These are phyloP conservation scores for Megastigmus dorsalis DNA, from an alignment of 2,888 invertebrate species.

Conservation along the genomic window DNA sequence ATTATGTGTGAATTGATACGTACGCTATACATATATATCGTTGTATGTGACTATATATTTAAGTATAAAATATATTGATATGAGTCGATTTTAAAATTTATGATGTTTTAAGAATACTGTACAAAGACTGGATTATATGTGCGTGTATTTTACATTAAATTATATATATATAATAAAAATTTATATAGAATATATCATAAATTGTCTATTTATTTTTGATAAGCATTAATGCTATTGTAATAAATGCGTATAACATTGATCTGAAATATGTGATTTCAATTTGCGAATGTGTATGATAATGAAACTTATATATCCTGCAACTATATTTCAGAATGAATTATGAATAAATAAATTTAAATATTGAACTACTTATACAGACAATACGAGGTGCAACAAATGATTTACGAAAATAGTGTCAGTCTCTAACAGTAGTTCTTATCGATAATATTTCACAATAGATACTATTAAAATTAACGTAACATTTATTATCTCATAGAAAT, in stretches of 20 bases:
- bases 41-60: too few species aligned
- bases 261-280: neutral
- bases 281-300: neutral
- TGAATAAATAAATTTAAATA: too few species aligned
- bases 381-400: neutral
- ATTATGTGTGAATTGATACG: too few species aligned
- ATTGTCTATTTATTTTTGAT: conserved; percentile 13
- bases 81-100: too few species aligned
- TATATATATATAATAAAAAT: conserved; percentile 15
- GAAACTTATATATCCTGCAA: too few species aligned
- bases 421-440: neutral
- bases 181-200: conserved; percentile 3
- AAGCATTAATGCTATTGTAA: neutral
- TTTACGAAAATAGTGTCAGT: conserved; percentile 21
- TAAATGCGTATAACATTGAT: neutral
- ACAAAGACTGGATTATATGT: conserved; percentile 48
- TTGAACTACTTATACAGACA: too few species aligned
- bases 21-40: too few species aligned
- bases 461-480: too few species aligned
- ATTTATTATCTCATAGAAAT: too few species aligned
- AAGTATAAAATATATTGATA: too few species aligned
- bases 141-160: conserved; percentile 29
- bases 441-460: too few species aligned
- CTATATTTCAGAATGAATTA: too few species aligned
- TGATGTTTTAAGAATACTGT: conserved; percentile 13